Percentiles rank a stretch among this genome's conserved stretches.
Conservation (phyloP, 2,797 vertebrate species). For the Lepus oiostolus region DNA sequence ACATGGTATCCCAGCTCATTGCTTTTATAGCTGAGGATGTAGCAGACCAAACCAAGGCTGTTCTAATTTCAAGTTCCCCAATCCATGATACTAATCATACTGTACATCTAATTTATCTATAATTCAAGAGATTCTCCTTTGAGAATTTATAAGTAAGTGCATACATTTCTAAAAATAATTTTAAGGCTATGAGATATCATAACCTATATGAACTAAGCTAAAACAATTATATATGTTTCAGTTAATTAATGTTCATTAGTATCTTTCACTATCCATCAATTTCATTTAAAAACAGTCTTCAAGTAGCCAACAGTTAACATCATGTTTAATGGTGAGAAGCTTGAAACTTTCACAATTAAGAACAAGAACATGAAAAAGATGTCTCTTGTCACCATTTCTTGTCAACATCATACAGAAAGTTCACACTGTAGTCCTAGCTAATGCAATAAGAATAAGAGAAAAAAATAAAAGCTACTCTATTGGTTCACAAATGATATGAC, state of each 20-base stretch:
- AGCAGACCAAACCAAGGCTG: not conserved
- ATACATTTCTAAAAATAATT: slow-evolving; percentile 4
- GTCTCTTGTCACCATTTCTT: not conserved
- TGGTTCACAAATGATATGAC: not conserved
- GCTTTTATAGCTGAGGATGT: not conserved
- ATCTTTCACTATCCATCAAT: not conserved
- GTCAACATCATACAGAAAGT: not conserved
- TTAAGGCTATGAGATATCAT: not conserved
- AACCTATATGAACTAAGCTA: not conserved
- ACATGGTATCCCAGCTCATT: not conserved
- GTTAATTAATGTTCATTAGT: not conserved
- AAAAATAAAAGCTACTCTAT: not conserved
- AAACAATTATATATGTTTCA: not conserved
- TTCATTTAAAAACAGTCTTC: not conserved
- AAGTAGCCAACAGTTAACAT: not conserved
- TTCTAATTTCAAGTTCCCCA: not conserved
- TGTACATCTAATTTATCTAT: not conserved
- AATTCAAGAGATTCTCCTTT: not conserved
- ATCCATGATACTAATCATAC: not conserved
- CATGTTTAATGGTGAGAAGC: not conserved
- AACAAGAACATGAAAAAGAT: not conserved
- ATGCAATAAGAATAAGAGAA: not conserved
- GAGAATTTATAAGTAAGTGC: not conserved
- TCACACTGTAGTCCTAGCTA: not conserved
- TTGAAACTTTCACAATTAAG: not conserved